A percentile compares a stretch with the other conserved stretches of the same genome.
Evolutionary conservation across 2,888 invertebrate species (phyloP).

Genomic region (Erynnis tages): DNA sequence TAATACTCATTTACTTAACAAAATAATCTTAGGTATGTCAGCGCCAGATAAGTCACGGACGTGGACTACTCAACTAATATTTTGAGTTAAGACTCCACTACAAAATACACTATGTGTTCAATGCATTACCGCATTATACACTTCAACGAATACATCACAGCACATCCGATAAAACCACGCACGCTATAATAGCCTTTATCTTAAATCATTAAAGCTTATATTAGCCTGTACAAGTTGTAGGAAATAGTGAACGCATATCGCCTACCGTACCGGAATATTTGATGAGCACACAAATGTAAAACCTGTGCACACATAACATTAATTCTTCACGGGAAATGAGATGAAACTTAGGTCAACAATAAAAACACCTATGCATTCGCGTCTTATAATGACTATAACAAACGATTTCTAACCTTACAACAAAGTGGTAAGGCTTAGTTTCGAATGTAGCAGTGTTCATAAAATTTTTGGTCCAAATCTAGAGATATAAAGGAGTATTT

Average conservation of each 20-base stretch:
- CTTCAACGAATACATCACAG: neutral
- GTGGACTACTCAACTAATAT: conserved; percentile 16
- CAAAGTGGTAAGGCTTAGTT: neutral
- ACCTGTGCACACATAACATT: conserved; percentile 51
- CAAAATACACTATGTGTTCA: conserved; percentile 36
- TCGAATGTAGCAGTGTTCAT: conserved; percentile 3
- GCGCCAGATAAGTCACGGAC: conserved; percentile 23
- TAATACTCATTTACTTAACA: conserved; percentile 9
- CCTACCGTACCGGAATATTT: conserved; percentile 45
- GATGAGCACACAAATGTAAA: conserved; percentile 51
- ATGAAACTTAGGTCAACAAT: conserved; percentile 55
- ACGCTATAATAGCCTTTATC: conserved; percentile 18
- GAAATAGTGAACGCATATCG: conserved; percentile 12
- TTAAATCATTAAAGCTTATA: neutral
- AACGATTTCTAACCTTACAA: conserved; percentile 36
- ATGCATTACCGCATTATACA: conserved; percentile 40
- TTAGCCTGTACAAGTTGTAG: neutral
- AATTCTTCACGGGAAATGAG: conserved; percentile 62
- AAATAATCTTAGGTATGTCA: conserved; percentile 15
- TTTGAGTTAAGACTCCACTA: conserved; percentile 10
- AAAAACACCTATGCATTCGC: conserved; percentile 35
- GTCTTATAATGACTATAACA: conserved; percentile 28
- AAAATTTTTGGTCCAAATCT: neutral
- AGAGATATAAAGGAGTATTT: conserved; percentile 53
- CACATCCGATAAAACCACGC: conserved; percentile 9